Percentiles rank a stretch among this genome's conserved stretches.
Evolutionary conservation across 1,140 invertebrate genomes (phyloP).

Genomic region (Formica exsecta): DNA sequence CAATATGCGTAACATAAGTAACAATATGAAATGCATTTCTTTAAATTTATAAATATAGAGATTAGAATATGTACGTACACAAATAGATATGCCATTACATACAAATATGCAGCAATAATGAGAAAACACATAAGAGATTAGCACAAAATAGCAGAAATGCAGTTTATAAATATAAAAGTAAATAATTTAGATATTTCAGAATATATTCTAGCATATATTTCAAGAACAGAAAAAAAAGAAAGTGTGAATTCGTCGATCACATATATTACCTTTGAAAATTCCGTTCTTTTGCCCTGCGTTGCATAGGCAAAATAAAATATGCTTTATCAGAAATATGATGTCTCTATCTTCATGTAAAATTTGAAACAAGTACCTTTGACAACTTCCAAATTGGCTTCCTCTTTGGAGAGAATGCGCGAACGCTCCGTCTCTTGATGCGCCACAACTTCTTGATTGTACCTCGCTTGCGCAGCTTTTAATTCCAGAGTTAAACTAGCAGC

Average conservation of each 20-base stretch:
- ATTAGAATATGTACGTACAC: conserved; percentile 65
- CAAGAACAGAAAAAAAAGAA: neutral
- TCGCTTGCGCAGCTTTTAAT: conserved; percentile 93
- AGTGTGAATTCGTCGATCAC: conserved; percentile 18
- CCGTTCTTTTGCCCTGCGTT: conserved; percentile 84
- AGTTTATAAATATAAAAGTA: conserved; percentile 4
- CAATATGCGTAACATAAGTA: conserved; percentile 16
- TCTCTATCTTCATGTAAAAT: conserved; percentile 3
- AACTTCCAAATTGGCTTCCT: conserved; percentile 96
- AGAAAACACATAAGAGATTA: conserved; percentile 27
- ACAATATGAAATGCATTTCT: neutral
- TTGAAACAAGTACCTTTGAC: conserved; percentile 91
- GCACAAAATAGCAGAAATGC: conserved; percentile 12
- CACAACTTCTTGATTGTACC: conserved; percentile 95
- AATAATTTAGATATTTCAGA: neutral
- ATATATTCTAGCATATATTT: neutral
- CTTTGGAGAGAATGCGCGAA: conserved; percentile 93
- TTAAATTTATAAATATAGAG: neutral
- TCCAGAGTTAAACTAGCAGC: conserved; percentile 95
- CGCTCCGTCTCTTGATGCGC: conserved; percentile 96
- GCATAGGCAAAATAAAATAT: conserved; percentile 18
- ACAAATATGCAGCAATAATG: conserved; percentile 58
- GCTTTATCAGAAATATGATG: conserved; percentile 21
- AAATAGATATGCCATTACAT: conserved; percentile 45
- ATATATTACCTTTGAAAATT: conserved; percentile 85